Evolutionary conservation across 2,797 vertebrate genomes (phyloP).

Genomic region (Megalops cyprinoides): DNA sequence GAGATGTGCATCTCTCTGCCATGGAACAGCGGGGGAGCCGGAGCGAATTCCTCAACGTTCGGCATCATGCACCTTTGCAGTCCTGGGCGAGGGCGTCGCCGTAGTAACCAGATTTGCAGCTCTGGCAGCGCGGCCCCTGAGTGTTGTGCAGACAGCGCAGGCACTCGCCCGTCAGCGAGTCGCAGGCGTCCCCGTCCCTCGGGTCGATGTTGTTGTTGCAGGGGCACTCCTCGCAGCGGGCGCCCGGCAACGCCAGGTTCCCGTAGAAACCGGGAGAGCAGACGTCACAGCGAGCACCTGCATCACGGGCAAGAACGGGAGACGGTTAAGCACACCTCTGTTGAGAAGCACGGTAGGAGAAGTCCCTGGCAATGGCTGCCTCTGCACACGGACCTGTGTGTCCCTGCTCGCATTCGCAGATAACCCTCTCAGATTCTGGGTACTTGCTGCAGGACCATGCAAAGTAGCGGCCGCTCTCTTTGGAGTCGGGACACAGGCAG

Average conservation of each 20-base stretch:
- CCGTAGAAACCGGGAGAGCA: constrained; percentile 82
- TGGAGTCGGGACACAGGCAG: constrained; percentile 79
- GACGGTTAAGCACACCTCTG: neutral
- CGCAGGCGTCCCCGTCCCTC: constrained; percentile 73
- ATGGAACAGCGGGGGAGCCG: neutral
- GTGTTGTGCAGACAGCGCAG: constrained; percentile 83
- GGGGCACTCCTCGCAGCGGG: constrained; percentile 70
- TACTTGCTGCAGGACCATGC: constrained; percentile 79
- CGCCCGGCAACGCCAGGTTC: constrained; percentile 54
- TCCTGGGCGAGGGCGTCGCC: constrained; percentile 78
- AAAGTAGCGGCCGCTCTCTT: constrained; percentile 77
- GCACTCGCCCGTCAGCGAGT: constrained; percentile 77
- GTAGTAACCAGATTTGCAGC: constrained; percentile 83
- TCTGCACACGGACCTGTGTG: constrained; percentile 73
- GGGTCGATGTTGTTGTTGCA: constrained; percentile 84
- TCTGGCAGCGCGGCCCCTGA: constrained; percentile 75
- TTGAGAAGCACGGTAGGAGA: neutral
- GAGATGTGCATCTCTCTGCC: neutral
- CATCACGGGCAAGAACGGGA: neutral
- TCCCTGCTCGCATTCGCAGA: constrained; percentile 77
- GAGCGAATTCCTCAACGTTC: neutral
- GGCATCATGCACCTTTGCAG: constrained; percentile 77
- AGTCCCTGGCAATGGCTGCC: neutral
- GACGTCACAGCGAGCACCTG: constrained; percentile 79
- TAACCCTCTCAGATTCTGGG: constrained; percentile 62